These are phyloP conservation scores for Diloba caeruleocephala DNA, from an alignment of 2,888 invertebrate genomes.

Conservation along the genomic window DNA sequence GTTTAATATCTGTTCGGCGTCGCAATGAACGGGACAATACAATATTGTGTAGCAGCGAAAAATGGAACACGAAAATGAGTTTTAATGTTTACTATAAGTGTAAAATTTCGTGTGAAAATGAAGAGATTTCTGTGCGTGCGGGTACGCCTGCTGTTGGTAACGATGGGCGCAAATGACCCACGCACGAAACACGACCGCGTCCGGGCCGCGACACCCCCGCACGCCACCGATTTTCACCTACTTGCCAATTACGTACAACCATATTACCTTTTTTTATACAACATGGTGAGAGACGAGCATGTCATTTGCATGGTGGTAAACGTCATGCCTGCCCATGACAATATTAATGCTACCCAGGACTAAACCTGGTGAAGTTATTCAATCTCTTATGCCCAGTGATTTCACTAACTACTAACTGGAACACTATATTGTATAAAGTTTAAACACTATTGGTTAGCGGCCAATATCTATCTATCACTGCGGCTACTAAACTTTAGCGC, in stretches of 20 bases:
- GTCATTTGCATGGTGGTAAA: no score
- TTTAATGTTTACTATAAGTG: conserved; percentile 60
- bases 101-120: conserved; percentile 74
- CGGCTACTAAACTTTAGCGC: no score
- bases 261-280: conserved; percentile 50
- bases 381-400: no score
- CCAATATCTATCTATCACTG: no score
- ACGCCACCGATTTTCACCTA: conserved; percentile 24
- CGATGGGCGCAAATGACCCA: conserved; percentile 76
- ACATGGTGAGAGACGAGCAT: no score
- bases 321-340: no score
- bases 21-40: conserved; percentile 33
- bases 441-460: no score
- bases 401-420: no score
- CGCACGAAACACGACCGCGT: conserved; percentile 71
- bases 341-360: no score
- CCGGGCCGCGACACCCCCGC: conserved; percentile 49
- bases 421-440: no score
- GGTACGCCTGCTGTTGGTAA: conserved; percentile 76
- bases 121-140: conserved; percentile 73
- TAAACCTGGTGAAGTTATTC: no score
- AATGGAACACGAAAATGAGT: conserved; percentile 52
- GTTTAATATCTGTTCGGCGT: conserved; percentile 40
- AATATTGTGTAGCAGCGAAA: conserved; percentile 41
- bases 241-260: conserved; percentile 59